Percentiles rank a stretch among this genome's conserved stretches.
Conservation (phyloP, 2,888 invertebrate genomes). For the Phaonia tiefii region DNA sequence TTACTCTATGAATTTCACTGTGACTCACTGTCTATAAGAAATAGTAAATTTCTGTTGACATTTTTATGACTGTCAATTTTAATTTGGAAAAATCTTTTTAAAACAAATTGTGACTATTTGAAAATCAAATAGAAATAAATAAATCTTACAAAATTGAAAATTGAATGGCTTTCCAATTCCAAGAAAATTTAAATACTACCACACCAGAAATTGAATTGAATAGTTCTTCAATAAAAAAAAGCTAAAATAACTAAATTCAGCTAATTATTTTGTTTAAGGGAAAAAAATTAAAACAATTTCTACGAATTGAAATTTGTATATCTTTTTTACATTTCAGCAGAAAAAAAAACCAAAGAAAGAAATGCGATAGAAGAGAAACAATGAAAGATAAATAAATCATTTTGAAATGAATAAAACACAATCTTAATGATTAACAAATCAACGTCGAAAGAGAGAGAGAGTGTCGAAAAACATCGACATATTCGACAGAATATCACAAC, state of each 20-base stretch:
- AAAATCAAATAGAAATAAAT: conserved; percentile 35
- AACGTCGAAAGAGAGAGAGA: neutral
- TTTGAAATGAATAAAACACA: conserved; percentile 69
- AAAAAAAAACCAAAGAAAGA: conserved; percentile 14
- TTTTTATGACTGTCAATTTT: conserved; percentile 15
- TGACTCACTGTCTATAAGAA: no score
- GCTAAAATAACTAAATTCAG: conserved; percentile 30
- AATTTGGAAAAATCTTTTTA: conserved; percentile 10
- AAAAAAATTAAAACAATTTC: conserved; percentile 43
- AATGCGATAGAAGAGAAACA: conserved; percentile 42
- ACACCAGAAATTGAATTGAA: conserved; percentile 30
- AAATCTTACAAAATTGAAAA: conserved; percentile 21
- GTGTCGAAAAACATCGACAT: conserved; percentile 23
- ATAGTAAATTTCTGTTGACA: no score
- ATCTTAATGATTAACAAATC: conserved; percentile 11
- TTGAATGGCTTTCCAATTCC: conserved; percentile 34
- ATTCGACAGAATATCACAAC: neutral
- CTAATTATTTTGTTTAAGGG: conserved; percentile 35
- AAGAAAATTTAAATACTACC: conserved; percentile 29
- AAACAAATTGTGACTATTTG: conserved; percentile 27
- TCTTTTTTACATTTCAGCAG: conserved; percentile 35
- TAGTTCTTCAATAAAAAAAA: conserved; percentile 44
- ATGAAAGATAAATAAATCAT: conserved; percentile 58
- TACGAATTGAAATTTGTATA: conserved; percentile 26
- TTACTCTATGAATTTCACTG: no score